Conservation (phyloP, 2,797 vertebrate species). For the Enteromius fasciolatus region DNA sequence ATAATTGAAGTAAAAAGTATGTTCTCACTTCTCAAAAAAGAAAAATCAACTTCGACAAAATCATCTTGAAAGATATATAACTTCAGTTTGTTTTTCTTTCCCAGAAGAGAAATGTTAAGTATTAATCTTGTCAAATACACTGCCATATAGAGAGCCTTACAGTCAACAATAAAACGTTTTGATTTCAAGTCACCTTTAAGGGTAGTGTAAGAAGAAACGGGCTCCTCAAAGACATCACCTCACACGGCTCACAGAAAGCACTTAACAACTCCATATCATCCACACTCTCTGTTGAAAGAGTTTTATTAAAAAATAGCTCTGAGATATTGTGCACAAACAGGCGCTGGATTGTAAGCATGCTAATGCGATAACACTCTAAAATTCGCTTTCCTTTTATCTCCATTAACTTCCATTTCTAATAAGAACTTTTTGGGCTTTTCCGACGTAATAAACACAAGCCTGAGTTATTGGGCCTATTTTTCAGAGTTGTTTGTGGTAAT, state of each 20-base stretch:
- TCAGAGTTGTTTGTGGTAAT: constrained; percentile 81
- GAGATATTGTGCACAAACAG: constrained; percentile 29
- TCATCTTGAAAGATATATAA: background rate
- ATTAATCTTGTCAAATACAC: background rate
- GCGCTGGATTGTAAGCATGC: background rate
- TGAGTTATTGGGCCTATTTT: constrained; percentile 68
- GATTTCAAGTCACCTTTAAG: background rate
- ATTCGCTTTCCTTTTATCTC: constrained; percentile 36
- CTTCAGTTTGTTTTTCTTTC: background rate
- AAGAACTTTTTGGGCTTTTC: constrained; percentile 69
- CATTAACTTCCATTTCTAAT: constrained; percentile 50
- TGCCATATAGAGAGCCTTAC: background rate
- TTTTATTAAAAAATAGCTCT: constrained; percentile 46
- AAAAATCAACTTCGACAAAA: background rate
- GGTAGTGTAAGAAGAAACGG: background rate
- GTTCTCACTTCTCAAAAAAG: background rate
- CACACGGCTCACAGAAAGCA: background rate
- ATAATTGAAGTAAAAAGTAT: background rate
- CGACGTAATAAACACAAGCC: constrained; percentile 79
- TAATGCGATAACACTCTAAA: constrained; percentile 44
- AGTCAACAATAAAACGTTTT: background rate
- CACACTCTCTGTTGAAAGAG: constrained; percentile 24
- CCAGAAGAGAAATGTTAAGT: background rate
- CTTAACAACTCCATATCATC: background rate
- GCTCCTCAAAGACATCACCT: background rate